A percentile compares a stretch with the other conserved stretches of the same genome.
Evolutionary conservation across 1,140 invertebrate genomes (phyloP).

Genomic region (Papilio dardanus): DNA sequence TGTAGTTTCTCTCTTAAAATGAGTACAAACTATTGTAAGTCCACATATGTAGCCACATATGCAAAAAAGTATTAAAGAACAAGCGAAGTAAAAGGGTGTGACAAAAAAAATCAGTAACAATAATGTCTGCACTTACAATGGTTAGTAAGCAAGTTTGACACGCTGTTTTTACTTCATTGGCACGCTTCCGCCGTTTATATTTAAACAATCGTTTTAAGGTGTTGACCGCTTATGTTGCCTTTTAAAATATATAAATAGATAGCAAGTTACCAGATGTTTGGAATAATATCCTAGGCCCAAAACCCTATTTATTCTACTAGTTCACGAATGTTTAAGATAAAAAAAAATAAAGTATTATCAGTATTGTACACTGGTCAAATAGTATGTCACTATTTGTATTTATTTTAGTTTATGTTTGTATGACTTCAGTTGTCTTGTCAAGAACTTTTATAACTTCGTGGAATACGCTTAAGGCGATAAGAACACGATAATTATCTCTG

Average conservation of each 20-base stretch:
- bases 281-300: background rate
- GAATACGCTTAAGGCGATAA: background rate
- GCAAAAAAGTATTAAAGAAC: background rate
- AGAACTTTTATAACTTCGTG: background rate
- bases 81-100: background rate
- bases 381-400: too few species aligned
- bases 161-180: conserved; percentile 11
- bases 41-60: background rate
- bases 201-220: background rate
- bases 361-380: background rate
- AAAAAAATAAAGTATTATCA: background rate
- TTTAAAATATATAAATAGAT: background rate
- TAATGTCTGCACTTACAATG: background rate
- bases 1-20: background rate
- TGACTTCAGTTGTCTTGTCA: background rate
- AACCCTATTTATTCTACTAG: background rate
- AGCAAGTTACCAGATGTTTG: background rate
- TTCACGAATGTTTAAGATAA: too few species aligned
- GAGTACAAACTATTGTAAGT: background rate
- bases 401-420: background rate
- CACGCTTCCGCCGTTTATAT: conserved; percentile 11
- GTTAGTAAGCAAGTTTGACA: background rate
- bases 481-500: background rate
- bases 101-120: conserved; percentile 9
- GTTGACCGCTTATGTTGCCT: background rate